Percentiles rank a stretch among this genome's conserved stretches.
These are phyloP conservation scores for Protosalanx chinensis DNA, from an alignment of 2,797 vertebrate species.

Conservation along the genomic window DNA sequence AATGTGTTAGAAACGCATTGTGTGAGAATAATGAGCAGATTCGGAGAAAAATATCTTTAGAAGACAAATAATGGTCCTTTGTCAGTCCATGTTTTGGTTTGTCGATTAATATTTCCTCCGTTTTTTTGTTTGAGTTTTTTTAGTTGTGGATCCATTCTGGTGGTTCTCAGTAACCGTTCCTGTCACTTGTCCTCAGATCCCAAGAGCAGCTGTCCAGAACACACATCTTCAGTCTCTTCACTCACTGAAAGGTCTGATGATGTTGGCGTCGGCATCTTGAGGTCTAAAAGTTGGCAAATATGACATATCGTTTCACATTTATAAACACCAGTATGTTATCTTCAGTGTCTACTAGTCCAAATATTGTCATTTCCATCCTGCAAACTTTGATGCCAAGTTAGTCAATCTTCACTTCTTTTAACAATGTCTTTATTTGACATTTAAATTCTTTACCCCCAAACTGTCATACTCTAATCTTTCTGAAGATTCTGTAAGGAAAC, in stretches of 20 bases:
- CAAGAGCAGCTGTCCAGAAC: too few species aligned
- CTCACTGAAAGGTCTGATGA: background rate
- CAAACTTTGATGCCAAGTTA: background rate
- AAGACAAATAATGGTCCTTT: too few species aligned
- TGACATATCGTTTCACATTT: background rate
- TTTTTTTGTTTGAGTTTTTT: too few species aligned
- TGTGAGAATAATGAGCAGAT: background rate
- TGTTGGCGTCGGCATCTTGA: background rate
- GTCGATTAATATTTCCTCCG: too few species aligned
- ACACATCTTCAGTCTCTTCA: background rate
- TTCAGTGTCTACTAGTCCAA: background rate
- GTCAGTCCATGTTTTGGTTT: too few species aligned
- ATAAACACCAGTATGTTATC: background rate
- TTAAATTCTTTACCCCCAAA: constrained; percentile 35
- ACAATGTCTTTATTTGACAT: constrained; percentile 16
- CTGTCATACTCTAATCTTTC: background rate
- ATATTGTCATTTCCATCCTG: background rate
- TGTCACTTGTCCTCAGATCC: too few species aligned
- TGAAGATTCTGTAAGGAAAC: background rate
- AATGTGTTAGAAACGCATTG: constrained; percentile 31
- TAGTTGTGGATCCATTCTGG: too few species aligned
- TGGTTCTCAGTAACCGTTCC: too few species aligned
- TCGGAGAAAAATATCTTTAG: too few species aligned
- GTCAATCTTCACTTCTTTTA: background rate
- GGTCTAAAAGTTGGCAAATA: background rate